Base-by-base conservation (phyloP, 2,113 vertebrate genomes). In the Arenaria interpres region DNA sequence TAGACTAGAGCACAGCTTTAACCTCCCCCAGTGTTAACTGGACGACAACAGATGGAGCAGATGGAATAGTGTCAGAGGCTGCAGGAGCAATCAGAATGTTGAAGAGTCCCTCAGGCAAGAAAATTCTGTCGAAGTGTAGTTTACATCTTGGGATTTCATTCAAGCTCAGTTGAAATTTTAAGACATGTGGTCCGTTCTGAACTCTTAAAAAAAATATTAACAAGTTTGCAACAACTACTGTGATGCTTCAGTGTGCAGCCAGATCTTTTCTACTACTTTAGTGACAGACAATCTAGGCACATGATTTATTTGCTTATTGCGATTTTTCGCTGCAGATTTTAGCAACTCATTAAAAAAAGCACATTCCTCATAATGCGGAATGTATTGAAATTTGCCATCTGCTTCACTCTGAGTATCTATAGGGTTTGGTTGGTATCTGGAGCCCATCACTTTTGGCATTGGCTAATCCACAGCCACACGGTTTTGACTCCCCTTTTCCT, bases 321-420 rank as follows among this genome's bases (percentile, higher is more conserved):
- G 1, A 63, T 76, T 92, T 96, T 93, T 96, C 69, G 72, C 72
- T 63, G 48, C 86, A 93, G 79, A 73, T 96, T 97, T 96, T 90
- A 89, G 54, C 60, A 74, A 89, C 72, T 53, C 66, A 71, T 96
- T 69, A n/a, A 93, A 93, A 91, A 94, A 30, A 66, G 37, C 39
- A 93, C 37, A 35, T 95, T 95, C 56, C 43, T 96, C 89, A 90
- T 91, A 90, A 83, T 72, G 63, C 63, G 33, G 75, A 92, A 73
- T 92, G 56, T 89, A 96, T 81, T 95, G 78, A 97, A 97, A 95
- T 79, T 77, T 43, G 50, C 92, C 95, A 97, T 98, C 96, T 98
- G 97, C 48, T 96, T 66, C 87, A 66, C n/a, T 97, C 21, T 62
- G 74, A 76, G 73, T 72, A 82, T 90, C 67, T 48, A 59, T 71